Evolutionary conservation across 2,888 invertebrate species (phyloP).

Genomic region (Coenonympha arcania): DNA sequence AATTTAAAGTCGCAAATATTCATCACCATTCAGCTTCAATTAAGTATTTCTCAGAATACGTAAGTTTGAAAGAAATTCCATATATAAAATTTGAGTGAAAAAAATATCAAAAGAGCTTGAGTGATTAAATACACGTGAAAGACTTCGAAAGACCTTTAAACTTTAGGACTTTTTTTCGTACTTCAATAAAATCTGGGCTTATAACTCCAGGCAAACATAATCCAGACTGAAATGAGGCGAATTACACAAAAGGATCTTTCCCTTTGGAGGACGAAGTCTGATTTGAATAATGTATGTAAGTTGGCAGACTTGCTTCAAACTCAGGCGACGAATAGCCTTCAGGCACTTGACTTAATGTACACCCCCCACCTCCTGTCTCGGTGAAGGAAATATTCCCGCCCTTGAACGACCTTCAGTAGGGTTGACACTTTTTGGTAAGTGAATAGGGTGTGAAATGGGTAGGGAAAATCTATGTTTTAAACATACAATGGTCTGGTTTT

Average conservation of each 20-base stretch:
- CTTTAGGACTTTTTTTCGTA: too few species aligned
- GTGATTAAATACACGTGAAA: too few species aligned
- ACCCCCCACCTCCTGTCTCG: not conserved
- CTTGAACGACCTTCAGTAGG: conserved; percentile 11
- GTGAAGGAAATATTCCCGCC: conserved; percentile 3
- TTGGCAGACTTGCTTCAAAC: conserved; percentile 9
- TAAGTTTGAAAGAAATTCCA: too few species aligned
- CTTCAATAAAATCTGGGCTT: not conserved
- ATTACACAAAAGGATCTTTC: not conserved
- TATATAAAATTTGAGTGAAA: too few species aligned
- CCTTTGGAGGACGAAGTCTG: conserved; percentile 4
- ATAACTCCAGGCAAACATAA: not conserved
- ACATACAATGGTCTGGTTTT: not conserved
- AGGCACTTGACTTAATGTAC: conserved; percentile 10
- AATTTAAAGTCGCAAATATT: too few species aligned
- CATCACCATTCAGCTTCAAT: too few species aligned
- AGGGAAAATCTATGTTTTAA: not conserved
- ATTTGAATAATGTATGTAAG: conserved; percentile 12
- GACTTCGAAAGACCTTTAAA: too few species aligned
- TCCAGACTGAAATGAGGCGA: not conserved
- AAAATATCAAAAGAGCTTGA: too few species aligned
- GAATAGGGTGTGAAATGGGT: not conserved
- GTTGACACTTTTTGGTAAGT: not conserved
- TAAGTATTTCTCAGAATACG: too few species aligned
- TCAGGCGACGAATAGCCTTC: conserved; percentile 6